Conservation (phyloP, 2,113 vertebrate species). For the Pachycephala philippinensis region DNA sequence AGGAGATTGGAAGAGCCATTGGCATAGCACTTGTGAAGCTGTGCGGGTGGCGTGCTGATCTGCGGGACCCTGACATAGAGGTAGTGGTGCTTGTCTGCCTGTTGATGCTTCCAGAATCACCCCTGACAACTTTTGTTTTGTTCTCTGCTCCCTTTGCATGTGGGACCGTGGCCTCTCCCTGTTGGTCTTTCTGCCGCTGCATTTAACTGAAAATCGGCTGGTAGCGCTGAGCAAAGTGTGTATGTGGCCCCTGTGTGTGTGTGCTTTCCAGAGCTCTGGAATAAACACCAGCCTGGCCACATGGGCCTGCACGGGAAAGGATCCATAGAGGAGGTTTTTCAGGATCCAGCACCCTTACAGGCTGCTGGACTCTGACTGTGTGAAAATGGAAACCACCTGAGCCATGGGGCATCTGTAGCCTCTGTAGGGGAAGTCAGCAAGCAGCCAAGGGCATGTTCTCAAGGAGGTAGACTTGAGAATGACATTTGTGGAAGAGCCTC, state of each 20-base stretch:
- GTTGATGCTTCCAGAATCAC: neutral
- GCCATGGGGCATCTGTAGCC: neutral
- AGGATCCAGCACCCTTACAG: neutral
- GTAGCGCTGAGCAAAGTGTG: neutral
- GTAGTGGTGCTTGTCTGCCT: slow-evolving; percentile 56
- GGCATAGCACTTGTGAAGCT: slow-evolving; percentile 76
- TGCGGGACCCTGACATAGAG: slow-evolving; percentile 85
- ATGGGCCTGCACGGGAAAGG: accelerated
- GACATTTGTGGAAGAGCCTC: neutral
- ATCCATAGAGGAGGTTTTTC: accelerated
- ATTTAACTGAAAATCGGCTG: neutral
- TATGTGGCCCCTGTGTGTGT: accelerated
- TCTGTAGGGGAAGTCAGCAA: neutral
- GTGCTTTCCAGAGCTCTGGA: neutral
- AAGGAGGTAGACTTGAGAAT: neutral
- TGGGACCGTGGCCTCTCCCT: accelerated
- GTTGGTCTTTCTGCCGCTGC: neutral
- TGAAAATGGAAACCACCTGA: neutral
- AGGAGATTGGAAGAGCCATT: slow-evolving; percentile 84
- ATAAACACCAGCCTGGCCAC: neutral
- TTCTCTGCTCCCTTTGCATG: neutral
- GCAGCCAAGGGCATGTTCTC: neutral
- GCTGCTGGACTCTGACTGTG: neutral
- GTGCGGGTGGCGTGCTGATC: slow-evolving; percentile 82
- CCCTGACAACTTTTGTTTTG: neutral